A percentile compares a stretch with the other conserved stretches of the same genome.
Evolutionary conservation across 2,888 invertebrate species (phyloP).

Genomic region (Halictus quadricinctus): DNA sequence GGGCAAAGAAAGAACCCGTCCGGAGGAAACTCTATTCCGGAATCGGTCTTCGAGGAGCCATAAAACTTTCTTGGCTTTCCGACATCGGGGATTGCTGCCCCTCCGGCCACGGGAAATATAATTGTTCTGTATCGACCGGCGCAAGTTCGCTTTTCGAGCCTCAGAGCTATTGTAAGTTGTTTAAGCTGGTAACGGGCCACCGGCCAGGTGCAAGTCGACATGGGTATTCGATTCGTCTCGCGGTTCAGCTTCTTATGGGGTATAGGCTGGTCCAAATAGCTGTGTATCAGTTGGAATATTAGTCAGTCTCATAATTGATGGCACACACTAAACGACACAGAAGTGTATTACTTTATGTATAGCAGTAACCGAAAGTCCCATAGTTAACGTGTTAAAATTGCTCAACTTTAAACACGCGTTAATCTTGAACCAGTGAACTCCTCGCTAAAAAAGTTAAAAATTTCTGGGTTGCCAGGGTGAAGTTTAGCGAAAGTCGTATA

Average conservation of each 20-base stretch:
- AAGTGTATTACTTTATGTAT: no score
- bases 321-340: no score
- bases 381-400: no score
- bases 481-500: no score
- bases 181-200: neutral
- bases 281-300: no score
- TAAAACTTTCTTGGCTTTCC: conserved; percentile 38
- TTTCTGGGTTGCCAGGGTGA: no score
- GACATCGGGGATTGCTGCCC: conserved; percentile 17
- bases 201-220: neutral
- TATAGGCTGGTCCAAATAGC: no score
- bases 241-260: neutral
- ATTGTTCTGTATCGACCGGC: conserved; percentile 20
- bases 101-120: conserved; percentile 16
- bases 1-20: neutral
- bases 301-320: no score
- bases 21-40: conserved; percentile 1
- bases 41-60: conserved; percentile 41
- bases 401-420: no score
- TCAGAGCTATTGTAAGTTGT: neutral
- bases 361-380: no score
- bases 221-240: neutral
- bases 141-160: neutral
- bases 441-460: no score
- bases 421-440: no score